These are phyloP conservation scores for Hexactinellida sp. DNA, from an alignment of 37 sponge, comb jelly and placozoan species.

Conservation along the genomic window DNA sequence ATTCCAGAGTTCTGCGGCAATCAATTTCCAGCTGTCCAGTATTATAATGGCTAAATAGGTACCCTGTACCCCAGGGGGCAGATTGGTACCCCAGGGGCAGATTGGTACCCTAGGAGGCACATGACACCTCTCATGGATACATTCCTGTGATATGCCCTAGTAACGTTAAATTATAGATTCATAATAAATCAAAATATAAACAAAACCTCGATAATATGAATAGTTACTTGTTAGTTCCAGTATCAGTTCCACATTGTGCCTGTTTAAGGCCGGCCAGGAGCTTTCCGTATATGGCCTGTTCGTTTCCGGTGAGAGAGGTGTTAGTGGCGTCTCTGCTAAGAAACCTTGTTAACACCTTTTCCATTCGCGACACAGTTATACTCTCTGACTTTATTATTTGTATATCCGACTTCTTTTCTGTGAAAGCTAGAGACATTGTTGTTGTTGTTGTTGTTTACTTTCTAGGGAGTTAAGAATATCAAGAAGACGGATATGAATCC, in stretches of 20 bases:
- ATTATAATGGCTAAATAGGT: too few species aligned
- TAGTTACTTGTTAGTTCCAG: background rate
- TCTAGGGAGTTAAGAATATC: conserved; percentile 64
- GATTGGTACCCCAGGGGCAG: too few species aligned
- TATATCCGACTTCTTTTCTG: background rate
- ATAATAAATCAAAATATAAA: too few species aligned
- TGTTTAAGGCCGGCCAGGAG: background rate
- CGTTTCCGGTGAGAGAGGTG: background rate
- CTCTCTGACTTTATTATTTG: background rate
- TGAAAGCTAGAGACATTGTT: background rate
- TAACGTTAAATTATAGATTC: too few species aligned
- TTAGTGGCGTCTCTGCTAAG: background rate
- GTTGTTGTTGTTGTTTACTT: background rate
- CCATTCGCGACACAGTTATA: background rate
- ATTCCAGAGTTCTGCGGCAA: too few species aligned
- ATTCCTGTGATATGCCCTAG: too few species aligned
- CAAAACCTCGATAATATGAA: too few species aligned
- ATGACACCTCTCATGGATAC: too few species aligned
- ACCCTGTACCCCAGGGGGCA: too few species aligned
- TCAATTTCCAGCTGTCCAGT: too few species aligned
- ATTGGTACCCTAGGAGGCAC: too few species aligned
- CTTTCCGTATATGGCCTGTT: background rate
- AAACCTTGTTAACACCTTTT: background rate
- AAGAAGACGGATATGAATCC: conserved; percentile 69
- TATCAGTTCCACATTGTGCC: background rate